A percentile compares a stretch with the other conserved stretches of the same genome.
phyloP scores from a whole-genome alignment of 2,888 invertebrate genomes.

The Tenthredo notha region DNA sequence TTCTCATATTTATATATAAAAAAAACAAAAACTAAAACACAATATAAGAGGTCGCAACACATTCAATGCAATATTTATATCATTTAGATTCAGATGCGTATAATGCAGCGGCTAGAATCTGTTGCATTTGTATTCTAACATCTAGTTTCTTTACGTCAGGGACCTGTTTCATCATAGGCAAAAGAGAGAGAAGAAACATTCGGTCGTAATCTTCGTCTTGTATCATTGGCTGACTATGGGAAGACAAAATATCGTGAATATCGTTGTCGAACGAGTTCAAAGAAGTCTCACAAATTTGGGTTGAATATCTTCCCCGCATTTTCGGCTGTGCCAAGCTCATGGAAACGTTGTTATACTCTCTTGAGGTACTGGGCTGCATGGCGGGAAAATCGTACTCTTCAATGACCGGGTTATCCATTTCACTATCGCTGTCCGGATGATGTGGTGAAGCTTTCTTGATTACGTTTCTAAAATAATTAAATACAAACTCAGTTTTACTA shows the following conservation, averaged over 20 bases:
- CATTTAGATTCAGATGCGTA: constrained; percentile 53
- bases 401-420: constrained; percentile 68
- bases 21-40: constrained; percentile 16
- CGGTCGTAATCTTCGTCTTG: constrained; percentile 75
- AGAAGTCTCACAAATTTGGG: constrained; percentile 70
- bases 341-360: constrained; percentile 57
- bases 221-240: constrained; percentile 66
- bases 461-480: neutral
- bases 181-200: constrained; percentile 73
- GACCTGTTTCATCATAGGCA: constrained; percentile 72
- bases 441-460: constrained; percentile 38
- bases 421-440: constrained; percentile 65
- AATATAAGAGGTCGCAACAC: constrained; percentile 21
- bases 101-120: constrained; percentile 65
- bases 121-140: constrained; percentile 75
- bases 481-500: neutral
- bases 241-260: constrained; percentile 69
- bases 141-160: constrained; percentile 74
- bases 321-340: constrained; percentile 43
- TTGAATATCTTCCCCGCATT: constrained; percentile 63
- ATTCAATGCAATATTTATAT: constrained; percentile 37
- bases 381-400: constrained; percentile 70
- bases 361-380: constrained; percentile 61
- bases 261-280: constrained; percentile 71
- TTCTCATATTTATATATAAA: neutral